phyloP scores from a whole-genome alignment of 2,113 vertebrate genomes.

The Tachycineta bicolor region DNA sequence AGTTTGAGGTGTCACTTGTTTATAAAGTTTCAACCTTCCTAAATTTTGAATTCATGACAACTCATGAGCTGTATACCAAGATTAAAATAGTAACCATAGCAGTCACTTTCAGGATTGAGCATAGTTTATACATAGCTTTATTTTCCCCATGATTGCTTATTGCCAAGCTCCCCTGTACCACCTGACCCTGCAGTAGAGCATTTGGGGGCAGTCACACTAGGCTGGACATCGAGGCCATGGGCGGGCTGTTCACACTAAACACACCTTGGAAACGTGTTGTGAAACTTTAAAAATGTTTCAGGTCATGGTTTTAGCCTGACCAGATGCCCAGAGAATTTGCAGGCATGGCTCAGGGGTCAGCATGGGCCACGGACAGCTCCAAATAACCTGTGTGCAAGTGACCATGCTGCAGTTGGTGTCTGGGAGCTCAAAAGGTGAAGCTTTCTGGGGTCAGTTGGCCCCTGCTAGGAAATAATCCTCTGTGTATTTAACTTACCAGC shows the following conservation, averaged over 20 bases:
- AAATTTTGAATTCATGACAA: neutral
- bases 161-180: neutral
- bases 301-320: neutral
- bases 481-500: neutral
- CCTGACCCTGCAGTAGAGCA: neutral
- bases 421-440: neutral
- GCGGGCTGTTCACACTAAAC: neutral
- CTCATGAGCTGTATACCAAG: neutral
- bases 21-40: neutral
- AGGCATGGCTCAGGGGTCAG: neutral
- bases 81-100: neutral
- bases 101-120: neutral
- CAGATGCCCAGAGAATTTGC: neutral
- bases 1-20: neutral
- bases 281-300: neutral
- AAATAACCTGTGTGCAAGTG: fast-evolving
- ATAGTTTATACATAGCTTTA: neutral
- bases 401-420: neutral
- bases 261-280: neutral
- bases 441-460: neutral
- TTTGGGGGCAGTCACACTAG: neutral
- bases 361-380: fast-evolving
- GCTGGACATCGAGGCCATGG: fast-evolving
- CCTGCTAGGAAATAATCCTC: neutral
- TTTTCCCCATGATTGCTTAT: neutral